These are phyloP conservation scores for Protobothrops flavoviridis DNA, from an alignment of 2,113 vertebrate genomes.

Conservation along the genomic window DNA sequence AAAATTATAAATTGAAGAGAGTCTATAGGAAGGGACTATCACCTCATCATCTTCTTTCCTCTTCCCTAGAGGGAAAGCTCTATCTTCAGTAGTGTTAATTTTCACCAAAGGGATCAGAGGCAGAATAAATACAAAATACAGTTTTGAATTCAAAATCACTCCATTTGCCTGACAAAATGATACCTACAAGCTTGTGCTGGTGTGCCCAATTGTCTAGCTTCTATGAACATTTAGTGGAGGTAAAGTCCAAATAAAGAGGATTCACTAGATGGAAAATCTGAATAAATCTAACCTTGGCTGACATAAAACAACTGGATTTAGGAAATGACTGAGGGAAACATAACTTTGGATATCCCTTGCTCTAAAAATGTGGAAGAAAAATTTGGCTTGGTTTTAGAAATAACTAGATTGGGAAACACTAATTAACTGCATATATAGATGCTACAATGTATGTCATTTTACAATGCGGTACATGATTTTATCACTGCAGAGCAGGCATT, in stretches of 20 bases:
- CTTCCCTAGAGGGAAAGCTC: not conserved
- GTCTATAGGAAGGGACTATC: not conserved
- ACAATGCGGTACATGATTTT: not conserved
- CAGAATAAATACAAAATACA: not conserved
- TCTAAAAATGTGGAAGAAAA: not conserved
- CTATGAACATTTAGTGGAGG: not conserved
- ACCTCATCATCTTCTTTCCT: not conserved
- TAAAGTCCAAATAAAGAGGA: not conserved
- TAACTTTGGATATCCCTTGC: not conserved
- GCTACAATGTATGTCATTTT: not conserved
- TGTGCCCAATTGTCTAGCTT: not conserved
- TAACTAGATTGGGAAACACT: not conserved
- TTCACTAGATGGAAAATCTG: not conserved
- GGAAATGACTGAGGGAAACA: not conserved
- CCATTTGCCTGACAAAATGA: not conserved
- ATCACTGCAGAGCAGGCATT: not conserved
- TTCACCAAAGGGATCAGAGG: not conserved
- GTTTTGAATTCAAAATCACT: not conserved
- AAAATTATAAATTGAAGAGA: not conserved
- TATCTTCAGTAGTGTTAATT: not conserved
- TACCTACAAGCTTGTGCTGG: not conserved
- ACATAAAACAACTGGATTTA: not conserved
- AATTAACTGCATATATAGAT: not conserved
- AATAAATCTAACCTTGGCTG: not conserved
- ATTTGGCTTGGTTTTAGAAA: not conserved